Conservation (phyloP, 2,888 invertebrate species). For the Sclerodermus sp. region DNA sequence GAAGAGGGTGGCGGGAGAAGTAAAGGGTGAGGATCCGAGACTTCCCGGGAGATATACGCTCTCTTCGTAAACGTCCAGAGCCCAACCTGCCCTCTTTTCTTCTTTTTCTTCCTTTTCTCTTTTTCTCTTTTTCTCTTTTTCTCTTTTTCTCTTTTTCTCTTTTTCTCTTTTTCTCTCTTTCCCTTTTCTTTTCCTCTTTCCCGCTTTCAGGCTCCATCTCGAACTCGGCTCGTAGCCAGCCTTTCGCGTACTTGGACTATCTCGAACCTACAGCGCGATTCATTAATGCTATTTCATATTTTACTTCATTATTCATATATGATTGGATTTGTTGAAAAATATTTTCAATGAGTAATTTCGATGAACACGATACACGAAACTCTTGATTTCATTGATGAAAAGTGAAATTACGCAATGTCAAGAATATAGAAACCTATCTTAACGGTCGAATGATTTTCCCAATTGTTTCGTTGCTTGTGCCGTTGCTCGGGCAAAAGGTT, state of each 20-base stretch:
- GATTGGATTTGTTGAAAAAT: no score
- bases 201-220: constrained; percentile 16
- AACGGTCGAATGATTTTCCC: no score
- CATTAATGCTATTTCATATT: constrained; percentile 1
- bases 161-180: constrained; percentile 16
- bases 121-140: constrained; percentile 4
- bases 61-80: background rate
- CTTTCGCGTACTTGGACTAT: no score
- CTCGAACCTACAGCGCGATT: no score
- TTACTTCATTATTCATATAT: no score
- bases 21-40: constrained; percentile 4
- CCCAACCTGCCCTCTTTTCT: background rate
- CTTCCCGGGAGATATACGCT: constrained; percentile 4
- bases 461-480: no score
- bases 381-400: no score
- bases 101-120: constrained; percentile 9
- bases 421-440: no score
- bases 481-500: constrained; percentile 1
- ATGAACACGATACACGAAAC: no score
- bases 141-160: constrained; percentile 10
- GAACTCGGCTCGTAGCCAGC: background rate
- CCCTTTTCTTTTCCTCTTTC: constrained; percentile 18
- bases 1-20: constrained; percentile 16
- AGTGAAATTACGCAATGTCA: no score
- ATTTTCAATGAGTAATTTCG: no score